phyloP scores from a whole-genome alignment of 2,113 vertebrate genomes.

The Hypomesus transpacificus region DNA sequence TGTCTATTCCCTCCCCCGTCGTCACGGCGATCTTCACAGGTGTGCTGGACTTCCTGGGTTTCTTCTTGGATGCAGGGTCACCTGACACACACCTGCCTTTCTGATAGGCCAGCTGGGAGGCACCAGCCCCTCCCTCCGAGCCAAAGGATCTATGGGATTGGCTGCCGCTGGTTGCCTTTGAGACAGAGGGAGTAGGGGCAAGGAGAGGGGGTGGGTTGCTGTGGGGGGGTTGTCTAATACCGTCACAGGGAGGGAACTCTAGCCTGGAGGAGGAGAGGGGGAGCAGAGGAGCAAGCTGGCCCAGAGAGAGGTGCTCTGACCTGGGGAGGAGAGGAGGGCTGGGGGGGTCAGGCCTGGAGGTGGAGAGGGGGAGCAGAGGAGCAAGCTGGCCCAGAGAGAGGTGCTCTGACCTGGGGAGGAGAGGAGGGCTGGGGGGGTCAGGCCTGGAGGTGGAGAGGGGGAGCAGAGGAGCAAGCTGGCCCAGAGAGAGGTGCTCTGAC shows the following conservation, averaged over 20 bases:
- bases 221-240: not conserved
- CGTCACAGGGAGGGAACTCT: not conserved
- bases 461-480: too few species aligned
- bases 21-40: constrained; percentile 85
- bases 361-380: too few species aligned
- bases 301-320: not conserved
- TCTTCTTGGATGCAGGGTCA: constrained; percentile 81
- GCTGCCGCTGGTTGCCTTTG: constrained; percentile 36
- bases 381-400: too few species aligned
- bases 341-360: too few species aligned
- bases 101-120: constrained; percentile 55
- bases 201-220: constrained; percentile 54
- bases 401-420: not conserved
- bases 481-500: too few species aligned
- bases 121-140: constrained; percentile 53
- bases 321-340: too few species aligned
- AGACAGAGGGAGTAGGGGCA: constrained; percentile 31
- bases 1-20: not conserved
- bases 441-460: too few species aligned
- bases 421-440: too few species aligned
- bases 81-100: constrained; percentile 50
- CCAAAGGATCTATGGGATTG: too few species aligned
- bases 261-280: too few species aligned
- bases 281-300: too few species aligned
- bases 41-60: constrained; percentile 90